Base-by-base conservation (phyloP, 2,888 invertebrate species). In the Terebella lapidaria region DNA sequence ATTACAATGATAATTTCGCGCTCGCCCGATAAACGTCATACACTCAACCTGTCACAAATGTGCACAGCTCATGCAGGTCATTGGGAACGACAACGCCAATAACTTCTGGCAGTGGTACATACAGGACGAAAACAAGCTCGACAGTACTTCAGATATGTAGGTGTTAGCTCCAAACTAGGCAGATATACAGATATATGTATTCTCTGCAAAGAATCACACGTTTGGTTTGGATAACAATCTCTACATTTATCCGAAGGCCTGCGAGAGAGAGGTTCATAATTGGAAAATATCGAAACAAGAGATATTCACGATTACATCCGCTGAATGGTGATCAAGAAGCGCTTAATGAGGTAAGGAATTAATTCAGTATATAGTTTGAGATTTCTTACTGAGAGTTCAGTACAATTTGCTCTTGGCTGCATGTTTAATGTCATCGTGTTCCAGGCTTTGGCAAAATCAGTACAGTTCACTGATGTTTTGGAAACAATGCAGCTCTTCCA, bases 11-110 rank as follows among this genome's bases (percentile, higher is more conserved):
- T n/a, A n/a, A n/a, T n/a, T n/a, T n/a, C n/a, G n/a, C n/a, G n/a
- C n/a, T n/a, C n/a, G n/a, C n/a, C n/a, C n/a, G n/a, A n/a, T n/a
- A n/a, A n/a, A n/a, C n/a, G n/a, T n/a, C n/a, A n/a, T n/a, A n/a
- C n/a, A n/a, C n/a, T n/a, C n/a, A n/a, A n/a, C n/a, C n/a, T n/a
- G n/a, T n/a, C n/a, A n/a, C n/a, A n/a, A n/a, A n/a, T n/a, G n/a
- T n/a, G n/a, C n/a, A 25, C 67, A 78, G 78, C 58, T 78, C 66
- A 71, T 78, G 66, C 69, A 71, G 35, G 67, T 62, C 2, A 74
- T 79, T 47, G 78, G 78, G 18, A 79, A 79, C 64, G 72, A 71
- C 15, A 74, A 75, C 61, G 68, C 77, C 26, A 77, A 78, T 61
- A 66, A 67, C 51, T 75, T 77, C 63, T 78, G 77, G 77, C 71